Evolutionary conservation across 2,797 vertebrate genomes (phyloP).

Genomic region (Rachycentron canadum): DNA sequence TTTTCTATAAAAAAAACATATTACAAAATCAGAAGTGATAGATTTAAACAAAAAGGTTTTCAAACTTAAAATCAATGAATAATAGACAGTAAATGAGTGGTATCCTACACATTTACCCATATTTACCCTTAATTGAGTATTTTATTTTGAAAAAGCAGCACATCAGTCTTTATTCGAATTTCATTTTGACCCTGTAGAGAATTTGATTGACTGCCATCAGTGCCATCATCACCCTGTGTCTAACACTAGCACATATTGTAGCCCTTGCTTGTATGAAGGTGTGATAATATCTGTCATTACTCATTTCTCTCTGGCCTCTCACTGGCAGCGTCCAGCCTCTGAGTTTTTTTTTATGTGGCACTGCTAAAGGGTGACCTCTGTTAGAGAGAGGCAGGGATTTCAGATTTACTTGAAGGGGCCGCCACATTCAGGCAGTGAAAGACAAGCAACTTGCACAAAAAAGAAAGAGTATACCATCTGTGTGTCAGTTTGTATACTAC

Average conservation of each 20-base stretch:
- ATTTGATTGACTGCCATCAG: constrained; percentile 11
- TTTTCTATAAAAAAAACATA: constrained; percentile 2
- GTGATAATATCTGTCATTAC: constrained; percentile 54
- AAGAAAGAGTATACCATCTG: background rate
- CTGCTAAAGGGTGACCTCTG: constrained; percentile 56
- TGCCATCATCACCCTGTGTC: constrained; percentile 1
- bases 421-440: background rate
- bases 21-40: constrained; percentile 3
- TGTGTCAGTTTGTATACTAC: constrained; percentile 21
- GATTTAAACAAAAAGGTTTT: constrained; percentile 9
- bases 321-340: constrained; percentile 37
- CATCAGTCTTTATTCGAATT: background rate
- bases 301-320: constrained; percentile 50
- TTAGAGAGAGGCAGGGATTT: background rate
- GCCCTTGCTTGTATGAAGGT: constrained; percentile 38
- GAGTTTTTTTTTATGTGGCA: constrained; percentile 60
- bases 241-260: constrained; percentile 15
- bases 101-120: too few relatives aligned
- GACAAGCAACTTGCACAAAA: background rate
- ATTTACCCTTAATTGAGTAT: background rate
- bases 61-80: background rate
- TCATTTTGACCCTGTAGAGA: background rate
- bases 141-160: background rate
- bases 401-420: constrained; percentile 36
- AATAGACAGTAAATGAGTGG: background rate